These are phyloP conservation scores for Camponotus floridanus DNA, from an alignment of 1,140 invertebrate species.

Conservation along the genomic window DNA sequence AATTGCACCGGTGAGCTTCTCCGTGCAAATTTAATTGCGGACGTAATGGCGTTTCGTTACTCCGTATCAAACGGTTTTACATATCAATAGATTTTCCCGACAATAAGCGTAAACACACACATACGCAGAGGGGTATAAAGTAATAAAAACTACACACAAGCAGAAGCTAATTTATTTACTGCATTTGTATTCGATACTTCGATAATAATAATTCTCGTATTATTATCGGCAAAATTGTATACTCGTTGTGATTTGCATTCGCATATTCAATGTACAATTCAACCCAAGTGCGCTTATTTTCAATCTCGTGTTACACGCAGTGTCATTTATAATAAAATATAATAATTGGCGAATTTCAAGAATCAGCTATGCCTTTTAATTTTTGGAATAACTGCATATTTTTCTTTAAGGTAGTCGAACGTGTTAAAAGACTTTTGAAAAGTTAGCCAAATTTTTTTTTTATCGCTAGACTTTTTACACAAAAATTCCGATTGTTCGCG, in stretches of 20 bases:
- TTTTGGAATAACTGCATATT: not conserved
- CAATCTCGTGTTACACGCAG: not conserved
- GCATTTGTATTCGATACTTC: not conserved
- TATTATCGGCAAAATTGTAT: constrained; percentile 12
- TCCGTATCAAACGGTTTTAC: constrained; percentile 53
- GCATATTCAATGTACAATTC: not conserved
- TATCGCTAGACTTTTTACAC: not conserved
- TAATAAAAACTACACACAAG: not conserved
- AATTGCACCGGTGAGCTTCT: constrained; percentile 30
- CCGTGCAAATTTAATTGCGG: constrained; percentile 66
- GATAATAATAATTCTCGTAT: constrained; percentile 23
- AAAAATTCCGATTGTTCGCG: not conserved
- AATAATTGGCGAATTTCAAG: not conserved
- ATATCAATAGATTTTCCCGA: constrained; percentile 32
- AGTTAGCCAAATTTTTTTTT: not conserved
- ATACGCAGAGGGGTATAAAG: not conserved
- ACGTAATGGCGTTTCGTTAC: constrained; percentile 39
- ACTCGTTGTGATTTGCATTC: not conserved
- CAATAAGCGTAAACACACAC: not conserved
- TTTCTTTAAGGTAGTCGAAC: not conserved
- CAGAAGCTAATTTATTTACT: constrained; percentile 24
- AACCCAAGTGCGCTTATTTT: not conserved
- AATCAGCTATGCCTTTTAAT: not conserved
- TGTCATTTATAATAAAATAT: not conserved
- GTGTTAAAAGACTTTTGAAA: not conserved